Percentiles rank a stretch among this genome's conserved stretches.
Evolutionary conservation across 2,113 vertebrate species (phyloP).

Genomic region (Eudorcas thomsonii): DNA sequence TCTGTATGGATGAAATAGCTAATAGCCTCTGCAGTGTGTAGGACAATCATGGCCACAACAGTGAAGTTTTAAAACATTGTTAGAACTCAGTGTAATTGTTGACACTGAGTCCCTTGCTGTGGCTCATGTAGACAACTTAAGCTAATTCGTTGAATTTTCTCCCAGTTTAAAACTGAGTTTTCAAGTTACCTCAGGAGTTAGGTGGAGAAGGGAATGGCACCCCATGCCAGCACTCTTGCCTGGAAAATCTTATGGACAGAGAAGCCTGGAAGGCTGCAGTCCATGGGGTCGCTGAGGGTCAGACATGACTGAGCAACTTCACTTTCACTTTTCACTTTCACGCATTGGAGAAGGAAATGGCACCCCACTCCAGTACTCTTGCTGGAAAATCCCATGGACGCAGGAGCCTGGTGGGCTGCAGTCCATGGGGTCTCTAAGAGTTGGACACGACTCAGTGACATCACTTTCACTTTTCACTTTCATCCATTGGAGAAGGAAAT

Average conservation of each 20-base stretch:
- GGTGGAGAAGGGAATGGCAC: not conserved
- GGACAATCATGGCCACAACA: not conserved
- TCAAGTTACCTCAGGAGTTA: not conserved
- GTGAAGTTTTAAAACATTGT: not conserved
- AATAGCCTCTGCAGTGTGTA: not conserved
- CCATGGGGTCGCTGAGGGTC: too few species aligned
- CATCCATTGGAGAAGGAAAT: not conserved
- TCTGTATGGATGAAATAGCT: not conserved
- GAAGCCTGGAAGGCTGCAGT: too few species aligned
- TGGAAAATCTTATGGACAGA: too few species aligned
- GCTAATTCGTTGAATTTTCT: not conserved
- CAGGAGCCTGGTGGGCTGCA: too few species aligned
- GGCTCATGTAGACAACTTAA: not conserved
- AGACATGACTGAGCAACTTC: rapidly evolving
- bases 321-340: too few species aligned
- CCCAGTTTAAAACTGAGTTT: not conserved
- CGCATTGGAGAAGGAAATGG: not conserved
- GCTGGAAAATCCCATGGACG: not conserved
- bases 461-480: not conserved
- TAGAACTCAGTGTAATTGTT: not conserved
- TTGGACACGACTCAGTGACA: rapidly evolving
- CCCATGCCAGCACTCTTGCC: too few species aligned
- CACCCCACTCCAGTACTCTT: not conserved
- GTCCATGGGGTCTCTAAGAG: too few species aligned
- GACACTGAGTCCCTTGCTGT: not conserved